Evolutionary conservation across 30 jellyfish, hydroid and myxozoan species (phyloP).

Genomic region (Clytia hemisphaerica): DNA sequence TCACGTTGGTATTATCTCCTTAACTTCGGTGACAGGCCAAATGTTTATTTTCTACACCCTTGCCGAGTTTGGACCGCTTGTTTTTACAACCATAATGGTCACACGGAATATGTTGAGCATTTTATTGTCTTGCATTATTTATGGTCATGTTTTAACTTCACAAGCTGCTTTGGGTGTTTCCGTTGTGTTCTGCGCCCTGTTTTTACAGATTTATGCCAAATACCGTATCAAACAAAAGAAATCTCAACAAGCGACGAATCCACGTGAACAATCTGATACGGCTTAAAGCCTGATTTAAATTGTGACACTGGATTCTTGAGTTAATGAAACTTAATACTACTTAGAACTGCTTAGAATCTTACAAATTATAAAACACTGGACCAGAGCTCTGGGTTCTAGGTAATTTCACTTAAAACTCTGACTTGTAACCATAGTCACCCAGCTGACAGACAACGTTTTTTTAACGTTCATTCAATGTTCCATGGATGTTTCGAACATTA

Average conservation of each 20-base stretch:
- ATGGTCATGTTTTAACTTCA: conserved; percentile 69
- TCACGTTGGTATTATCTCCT: conserved; percentile 67
- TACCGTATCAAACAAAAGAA: conserved; percentile 50
- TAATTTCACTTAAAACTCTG: too few species aligned
- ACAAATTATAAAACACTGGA: too few species aligned
- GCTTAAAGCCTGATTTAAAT: conserved; percentile 10
- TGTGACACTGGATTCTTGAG: too few species aligned
- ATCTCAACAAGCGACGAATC: neutral
- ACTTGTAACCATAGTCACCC: too few species aligned
- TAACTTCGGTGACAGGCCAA: conserved; percentile 90
- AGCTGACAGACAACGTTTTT: too few species aligned
- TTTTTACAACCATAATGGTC: conserved; percentile 90
- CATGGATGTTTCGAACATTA: too few species aligned
- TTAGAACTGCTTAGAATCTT: too few species aligned
- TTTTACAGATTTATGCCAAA: conserved; percentile 82
- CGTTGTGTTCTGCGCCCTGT: conserved; percentile 75
- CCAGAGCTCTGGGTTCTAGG: too few species aligned
- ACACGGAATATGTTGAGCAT: conserved; percentile 93
- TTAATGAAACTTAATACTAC: too few species aligned
- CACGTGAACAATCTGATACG: conserved; percentile 11
- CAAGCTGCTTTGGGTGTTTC: conserved; percentile 72
- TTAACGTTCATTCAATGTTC: too few species aligned
- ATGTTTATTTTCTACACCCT: conserved; percentile 77
- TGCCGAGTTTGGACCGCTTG: conserved; percentile 87
- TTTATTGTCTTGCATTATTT: conserved; percentile 74